These are phyloP conservation scores for Jaculus jaculus DNA, from an alignment of 2,113 vertebrate genomes.

Conservation along the genomic window DNA sequence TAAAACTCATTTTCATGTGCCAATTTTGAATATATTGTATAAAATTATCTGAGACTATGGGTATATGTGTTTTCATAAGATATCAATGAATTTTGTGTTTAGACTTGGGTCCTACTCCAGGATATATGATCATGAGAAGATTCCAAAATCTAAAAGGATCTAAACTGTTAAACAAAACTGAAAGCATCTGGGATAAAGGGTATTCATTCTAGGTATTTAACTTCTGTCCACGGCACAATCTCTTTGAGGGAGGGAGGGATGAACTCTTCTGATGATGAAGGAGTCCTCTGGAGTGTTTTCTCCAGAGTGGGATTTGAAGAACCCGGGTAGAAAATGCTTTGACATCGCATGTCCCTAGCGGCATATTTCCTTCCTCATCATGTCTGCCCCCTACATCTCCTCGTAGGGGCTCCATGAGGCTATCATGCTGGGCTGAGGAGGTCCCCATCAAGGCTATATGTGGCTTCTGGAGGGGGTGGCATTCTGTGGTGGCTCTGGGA, in stretches of 20 bases:
- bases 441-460: neutral
- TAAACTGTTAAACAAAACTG: neutral
- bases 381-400: rapidly evolving
- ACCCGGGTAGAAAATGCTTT: neutral
- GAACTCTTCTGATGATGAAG: neutral
- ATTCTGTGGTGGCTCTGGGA: neutral
- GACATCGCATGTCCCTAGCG: rapidly evolving
- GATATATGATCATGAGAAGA: neutral
- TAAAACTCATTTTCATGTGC: neutral
- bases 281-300: neutral
- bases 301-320: neutral
- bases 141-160: neutral
- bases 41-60: neutral
- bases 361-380: neutral
- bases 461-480: neutral
- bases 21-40: neutral
- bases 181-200: neutral
- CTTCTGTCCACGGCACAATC: neutral
- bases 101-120: neutral
- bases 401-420: neutral
- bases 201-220: neutral
- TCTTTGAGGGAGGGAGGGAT: neutral
- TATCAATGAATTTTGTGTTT: neutral
- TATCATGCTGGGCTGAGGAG: neutral
- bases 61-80: neutral